phyloP scores from a whole-genome alignment of 2,797 vertebrate species.

The Mergus octosetaceus region DNA sequence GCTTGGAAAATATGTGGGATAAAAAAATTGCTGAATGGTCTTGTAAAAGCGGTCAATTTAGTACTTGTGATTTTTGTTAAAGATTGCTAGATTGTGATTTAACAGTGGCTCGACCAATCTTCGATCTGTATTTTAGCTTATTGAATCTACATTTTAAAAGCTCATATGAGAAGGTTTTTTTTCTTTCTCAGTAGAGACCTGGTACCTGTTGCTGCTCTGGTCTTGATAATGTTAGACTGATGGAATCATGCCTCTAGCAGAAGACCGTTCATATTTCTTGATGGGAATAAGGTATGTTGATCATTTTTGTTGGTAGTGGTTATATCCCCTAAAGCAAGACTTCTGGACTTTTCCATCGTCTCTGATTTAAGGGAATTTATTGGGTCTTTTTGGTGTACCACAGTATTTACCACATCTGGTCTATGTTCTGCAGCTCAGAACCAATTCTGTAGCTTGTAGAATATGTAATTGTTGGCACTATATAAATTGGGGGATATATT shows the following conservation, averaged over 20 bases:
- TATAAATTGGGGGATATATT: not conserved
- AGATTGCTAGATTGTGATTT: not conserved
- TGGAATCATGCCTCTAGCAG: not conserved
- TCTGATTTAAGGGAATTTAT: not conserved
- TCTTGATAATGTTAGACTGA: not conserved
- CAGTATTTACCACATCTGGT: not conserved
- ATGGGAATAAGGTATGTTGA: not conserved
- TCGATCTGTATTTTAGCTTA: not conserved
- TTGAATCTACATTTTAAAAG: not conserved
- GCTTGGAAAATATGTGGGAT: not conserved
- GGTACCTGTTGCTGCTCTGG: accelerated
- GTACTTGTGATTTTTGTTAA: not conserved
- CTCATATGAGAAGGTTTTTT: not conserved
- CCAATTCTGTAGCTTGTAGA: not conserved
- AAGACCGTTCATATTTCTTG: not conserved
- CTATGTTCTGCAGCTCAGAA: not conserved
- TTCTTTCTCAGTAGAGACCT: not conserved
- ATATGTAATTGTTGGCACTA: not conserved
- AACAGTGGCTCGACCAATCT: not conserved
- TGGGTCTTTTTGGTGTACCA: not conserved
- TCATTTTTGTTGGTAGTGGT: not conserved
- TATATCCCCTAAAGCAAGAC: not conserved
- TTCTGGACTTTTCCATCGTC: not conserved
- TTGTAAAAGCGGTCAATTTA: not conserved
- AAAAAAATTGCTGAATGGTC: not conserved